Conservation (phyloP, 2,113 vertebrate species). For the Struthidea cinerea region DNA sequence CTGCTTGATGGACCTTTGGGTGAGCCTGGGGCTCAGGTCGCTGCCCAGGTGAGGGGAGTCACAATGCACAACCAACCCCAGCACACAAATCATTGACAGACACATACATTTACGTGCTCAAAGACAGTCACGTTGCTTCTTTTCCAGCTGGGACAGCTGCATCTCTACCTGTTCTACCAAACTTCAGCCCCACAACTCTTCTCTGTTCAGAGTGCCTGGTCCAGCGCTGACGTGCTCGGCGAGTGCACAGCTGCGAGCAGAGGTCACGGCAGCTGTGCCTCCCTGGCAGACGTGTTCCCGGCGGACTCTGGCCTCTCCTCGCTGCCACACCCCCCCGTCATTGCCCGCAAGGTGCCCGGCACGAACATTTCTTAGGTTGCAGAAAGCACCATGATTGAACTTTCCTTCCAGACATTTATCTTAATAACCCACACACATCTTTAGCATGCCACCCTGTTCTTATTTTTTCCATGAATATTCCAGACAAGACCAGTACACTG, state of each 20-base stretch:
- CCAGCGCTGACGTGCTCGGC: background rate
- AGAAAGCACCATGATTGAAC: background rate
- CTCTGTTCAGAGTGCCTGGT: background rate
- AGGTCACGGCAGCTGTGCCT: background rate
- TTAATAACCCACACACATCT: background rate
- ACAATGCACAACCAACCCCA: background rate
- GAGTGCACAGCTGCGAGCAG: background rate
- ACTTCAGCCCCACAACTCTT: accelerated
- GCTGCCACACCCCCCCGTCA: background rate
- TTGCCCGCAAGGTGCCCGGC: background rate
- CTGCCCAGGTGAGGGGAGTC: background rate
- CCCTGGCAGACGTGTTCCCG: background rate
- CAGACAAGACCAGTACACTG: background rate
- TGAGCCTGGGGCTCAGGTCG: background rate
- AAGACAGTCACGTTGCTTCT: accelerated
- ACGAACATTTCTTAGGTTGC: background rate
- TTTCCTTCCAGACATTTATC: background rate
- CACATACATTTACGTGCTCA: background rate
- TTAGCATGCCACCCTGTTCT: background rate
- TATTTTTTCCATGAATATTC: background rate
- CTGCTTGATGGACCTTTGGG: background rate
- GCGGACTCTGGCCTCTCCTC: background rate
- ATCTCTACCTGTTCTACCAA: background rate
- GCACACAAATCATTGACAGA: background rate
- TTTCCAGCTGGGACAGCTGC: background rate